These are phyloP conservation scores for Sussaba pulchella DNA, from an alignment of 2,888 invertebrate genomes.

Conservation along the genomic window DNA sequence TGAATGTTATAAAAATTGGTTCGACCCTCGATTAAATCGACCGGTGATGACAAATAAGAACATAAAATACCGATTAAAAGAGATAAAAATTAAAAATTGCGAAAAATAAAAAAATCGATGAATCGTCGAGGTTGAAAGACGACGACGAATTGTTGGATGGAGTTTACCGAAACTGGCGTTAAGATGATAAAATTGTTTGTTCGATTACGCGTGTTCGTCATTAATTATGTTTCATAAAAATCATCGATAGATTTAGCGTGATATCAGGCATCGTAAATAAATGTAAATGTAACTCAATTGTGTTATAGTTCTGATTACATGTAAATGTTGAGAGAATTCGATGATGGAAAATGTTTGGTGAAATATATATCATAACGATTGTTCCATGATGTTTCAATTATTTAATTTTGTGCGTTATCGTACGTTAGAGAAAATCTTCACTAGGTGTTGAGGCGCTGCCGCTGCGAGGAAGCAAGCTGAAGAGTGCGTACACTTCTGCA, in stretches of 20 bases:
- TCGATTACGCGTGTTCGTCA: slow-evolving; percentile 51
- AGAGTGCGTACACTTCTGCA: too few relatives aligned
- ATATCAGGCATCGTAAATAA: slow-evolving; percentile 54
- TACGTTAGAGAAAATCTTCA: too few relatives aligned
- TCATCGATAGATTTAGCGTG: slow-evolving; percentile 48
- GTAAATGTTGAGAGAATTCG: slow-evolving; percentile 31
- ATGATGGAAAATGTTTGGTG: slow-evolving; percentile 22
- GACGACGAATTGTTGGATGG: slow-evolving; percentile 56
- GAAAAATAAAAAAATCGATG: not conserved
- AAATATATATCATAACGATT: slow-evolving; percentile 36
- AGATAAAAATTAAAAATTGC: too few relatives aligned
- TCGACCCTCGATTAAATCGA: slow-evolving; percentile 45
- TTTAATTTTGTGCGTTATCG: not conserved
- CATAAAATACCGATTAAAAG: slow-evolving; percentile 4
- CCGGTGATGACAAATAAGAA: slow-evolving; percentile 22
- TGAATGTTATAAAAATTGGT: slow-evolving; percentile 57
- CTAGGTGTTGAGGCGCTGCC: too few relatives aligned
- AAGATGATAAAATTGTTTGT: slow-evolving; percentile 50
- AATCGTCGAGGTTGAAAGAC: slow-evolving; percentile 31
- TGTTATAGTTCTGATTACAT: slow-evolving; percentile 49
- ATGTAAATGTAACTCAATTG: slow-evolving; percentile 58
- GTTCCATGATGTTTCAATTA: slow-evolving; percentile 6
- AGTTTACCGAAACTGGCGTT: slow-evolving; percentile 54
- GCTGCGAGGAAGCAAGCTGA: too few relatives aligned
- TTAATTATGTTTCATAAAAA: slow-evolving; percentile 59